A percentile compares a stretch with the other conserved stretches of the same genome.
Evolutionary conservation across 1,140 invertebrate genomes (phyloP).

Genomic region (Drosophila bifasciata): DNA sequence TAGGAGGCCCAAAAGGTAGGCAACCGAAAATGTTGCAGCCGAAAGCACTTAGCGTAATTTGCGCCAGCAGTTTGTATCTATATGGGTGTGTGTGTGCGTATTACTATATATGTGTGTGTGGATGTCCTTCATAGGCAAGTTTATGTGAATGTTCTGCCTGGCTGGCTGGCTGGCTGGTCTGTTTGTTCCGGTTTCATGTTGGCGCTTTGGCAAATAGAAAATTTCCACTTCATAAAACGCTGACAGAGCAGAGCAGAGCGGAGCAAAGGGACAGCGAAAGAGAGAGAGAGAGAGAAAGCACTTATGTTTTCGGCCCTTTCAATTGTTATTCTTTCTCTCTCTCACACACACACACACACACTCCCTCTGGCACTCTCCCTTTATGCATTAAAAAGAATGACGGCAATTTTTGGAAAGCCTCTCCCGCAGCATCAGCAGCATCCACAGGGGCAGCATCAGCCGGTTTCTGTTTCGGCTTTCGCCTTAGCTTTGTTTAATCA

Average conservation of each 20-base stretch:
- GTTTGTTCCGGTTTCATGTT: conserved; percentile 74
- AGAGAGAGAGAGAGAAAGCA: conserved; percentile 33
- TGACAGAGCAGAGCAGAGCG: conserved; percentile 54
- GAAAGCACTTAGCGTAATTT: conserved; percentile 81
- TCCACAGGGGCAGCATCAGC: no score
- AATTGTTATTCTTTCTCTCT: conserved; percentile 46
- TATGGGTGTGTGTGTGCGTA: conserved; percentile 1
- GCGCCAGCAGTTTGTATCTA: conserved; percentile 34
- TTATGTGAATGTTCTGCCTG: conserved; percentile 27
- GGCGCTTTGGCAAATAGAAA: conserved; percentile 78
- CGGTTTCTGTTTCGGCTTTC: conserved; percentile 2
- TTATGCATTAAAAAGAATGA: conserved; percentile 79
- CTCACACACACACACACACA: neutral
- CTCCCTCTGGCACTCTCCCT: conserved; percentile 1
- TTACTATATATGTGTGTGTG: conserved; percentile 3
- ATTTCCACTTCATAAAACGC: conserved; percentile 77
- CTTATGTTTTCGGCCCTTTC: conserved; percentile 60
- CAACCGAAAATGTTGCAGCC: conserved; percentile 68
- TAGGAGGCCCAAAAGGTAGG: conserved; percentile 51
- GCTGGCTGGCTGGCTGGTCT: conserved; percentile 8
- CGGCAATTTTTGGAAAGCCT: conserved; percentile 69
- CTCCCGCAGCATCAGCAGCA: conserved; percentile 3
- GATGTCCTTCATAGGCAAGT: conserved; percentile 18
- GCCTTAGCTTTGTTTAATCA: conserved; percentile 67
- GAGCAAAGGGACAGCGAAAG: no score